Conservation (phyloP, 2,113 vertebrate species). For the Odocoileus hemionus region DNA sequence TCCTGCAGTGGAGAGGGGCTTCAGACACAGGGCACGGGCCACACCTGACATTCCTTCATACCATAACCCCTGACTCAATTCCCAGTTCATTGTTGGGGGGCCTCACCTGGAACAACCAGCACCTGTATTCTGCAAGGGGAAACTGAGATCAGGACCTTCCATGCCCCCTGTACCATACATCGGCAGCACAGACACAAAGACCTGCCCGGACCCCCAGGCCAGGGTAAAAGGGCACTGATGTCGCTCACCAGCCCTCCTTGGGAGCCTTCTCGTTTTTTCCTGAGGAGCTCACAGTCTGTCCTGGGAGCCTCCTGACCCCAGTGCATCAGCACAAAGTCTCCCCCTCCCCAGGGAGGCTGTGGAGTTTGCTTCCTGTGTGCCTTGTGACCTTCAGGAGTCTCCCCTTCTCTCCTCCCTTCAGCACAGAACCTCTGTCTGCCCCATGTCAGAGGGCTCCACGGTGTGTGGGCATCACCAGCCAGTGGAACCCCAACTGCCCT, state of each 20-base stretch:
- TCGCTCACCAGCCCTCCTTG: not conserved
- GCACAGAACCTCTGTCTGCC: not conserved
- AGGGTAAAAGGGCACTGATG: not conserved
- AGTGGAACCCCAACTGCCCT: not conserved
- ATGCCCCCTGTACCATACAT: not conserved
- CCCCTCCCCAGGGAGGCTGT: not conserved
- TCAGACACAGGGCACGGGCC: not conserved
- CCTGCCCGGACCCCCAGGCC: not conserved
- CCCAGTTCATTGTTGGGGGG: not conserved
- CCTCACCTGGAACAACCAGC: not conserved
- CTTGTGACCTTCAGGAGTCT: constrained; percentile 34
- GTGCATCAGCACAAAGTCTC: not conserved
- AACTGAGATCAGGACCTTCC: not conserved
- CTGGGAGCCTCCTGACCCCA: not conserved
- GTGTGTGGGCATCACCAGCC: not conserved
- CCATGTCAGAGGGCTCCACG: fast-evolving
- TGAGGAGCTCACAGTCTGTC: not conserved
- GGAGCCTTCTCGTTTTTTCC: not conserved
- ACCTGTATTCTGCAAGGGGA: not conserved
- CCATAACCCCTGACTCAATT: not conserved
- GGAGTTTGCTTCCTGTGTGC: not conserved
- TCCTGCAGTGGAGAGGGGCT: not conserved
- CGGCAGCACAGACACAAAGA: not conserved
- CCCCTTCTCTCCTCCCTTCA: not conserved
- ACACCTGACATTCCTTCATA: not conserved